Percentiles rank a stretch among this genome's conserved stretches.
These are phyloP conservation scores for Pseudachorutes palmiensis DNA, from an alignment of 1,140 invertebrate genomes.

Conservation along the genomic window DNA sequence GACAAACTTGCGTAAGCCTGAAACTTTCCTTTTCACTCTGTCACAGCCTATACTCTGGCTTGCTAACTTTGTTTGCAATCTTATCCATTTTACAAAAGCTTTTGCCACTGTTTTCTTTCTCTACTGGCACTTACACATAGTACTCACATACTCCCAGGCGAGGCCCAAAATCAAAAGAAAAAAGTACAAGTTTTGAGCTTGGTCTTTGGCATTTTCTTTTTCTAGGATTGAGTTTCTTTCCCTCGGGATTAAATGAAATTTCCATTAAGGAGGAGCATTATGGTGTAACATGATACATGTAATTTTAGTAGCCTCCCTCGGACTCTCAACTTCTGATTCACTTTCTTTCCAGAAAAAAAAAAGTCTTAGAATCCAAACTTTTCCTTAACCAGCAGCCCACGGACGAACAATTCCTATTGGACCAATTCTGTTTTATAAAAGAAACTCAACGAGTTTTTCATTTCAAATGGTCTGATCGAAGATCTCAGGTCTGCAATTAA, in stretches of 20 bases:
- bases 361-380: not conserved
- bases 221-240: no score
- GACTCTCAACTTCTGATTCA: not conserved
- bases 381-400: no score
- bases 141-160: not conserved
- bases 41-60: not conserved
- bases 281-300: not conserved
- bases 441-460: no score
- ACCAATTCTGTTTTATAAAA: no score
- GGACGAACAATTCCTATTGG: no score
- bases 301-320: not conserved
- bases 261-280: not conserved
- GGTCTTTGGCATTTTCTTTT: not conserved
- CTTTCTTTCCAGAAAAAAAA: not conserved
- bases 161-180: not conserved
- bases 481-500: no score
- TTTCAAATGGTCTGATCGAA: no score
- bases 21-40: slow-evolving; percentile 18
- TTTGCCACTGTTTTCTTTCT: not conserved
- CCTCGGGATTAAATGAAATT: slow-evolving; percentile 3
- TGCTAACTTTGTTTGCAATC: not conserved
- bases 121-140: not conserved
- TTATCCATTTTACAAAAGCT: not conserved
- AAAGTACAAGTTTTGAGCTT: not conserved
- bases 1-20: slow-evolving; percentile 40